Evolutionary conservation across 2,888 invertebrate species (phyloP), one percentile per base, ranked within the genome.

Genomic region (Gasteruption jaculator): DNA sequence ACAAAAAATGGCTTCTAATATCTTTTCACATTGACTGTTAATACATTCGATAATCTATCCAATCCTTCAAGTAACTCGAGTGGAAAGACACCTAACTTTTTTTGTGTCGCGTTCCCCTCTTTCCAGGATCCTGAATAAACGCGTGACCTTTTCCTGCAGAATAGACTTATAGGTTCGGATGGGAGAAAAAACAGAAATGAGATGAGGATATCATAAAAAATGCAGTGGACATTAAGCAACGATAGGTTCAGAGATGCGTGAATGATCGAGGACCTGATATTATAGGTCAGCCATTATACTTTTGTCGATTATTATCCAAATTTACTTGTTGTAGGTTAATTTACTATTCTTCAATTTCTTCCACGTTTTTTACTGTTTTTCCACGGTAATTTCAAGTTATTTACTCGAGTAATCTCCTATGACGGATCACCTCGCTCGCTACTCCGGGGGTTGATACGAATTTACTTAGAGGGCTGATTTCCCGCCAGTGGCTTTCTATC

Each of bases 381-480:
- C n/a, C n/a, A n/a, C n/a, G n/a, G n/a, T n/a, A n/a, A n/a, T n/a
- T n/a, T n/a, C n/a, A n/a, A 46, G 53, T 63, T 65, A 66, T 65
- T 68, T 65, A 68, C 61, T 60, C 46, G 56, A 60, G 60, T 67
- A 69, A 70, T 68, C 65, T 65, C 53, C 51, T 57, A 67, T 68
- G 65, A 68, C 64, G 59, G 65, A 68, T 67, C 56, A 56, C 53
- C 51, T 42, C 44, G 33, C 45, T 43, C 56, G 48, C 38, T 53
- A 58, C 63, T 57, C 58, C 46, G 43, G 63, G 65, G 63, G 60
- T 67, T 65, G 65, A 65, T 68, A 61, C 65, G 63, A 68, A 69
- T 69, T 70, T 70, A 70, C 68, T 70, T 67, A 68, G 63, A 65
- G 65, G 63, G 61, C 57, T 58, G 66, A 65, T 64, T 63, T 54